Conservation (phyloP, 2,113 vertebrate species). For the Emydura subglobosa region DNA sequence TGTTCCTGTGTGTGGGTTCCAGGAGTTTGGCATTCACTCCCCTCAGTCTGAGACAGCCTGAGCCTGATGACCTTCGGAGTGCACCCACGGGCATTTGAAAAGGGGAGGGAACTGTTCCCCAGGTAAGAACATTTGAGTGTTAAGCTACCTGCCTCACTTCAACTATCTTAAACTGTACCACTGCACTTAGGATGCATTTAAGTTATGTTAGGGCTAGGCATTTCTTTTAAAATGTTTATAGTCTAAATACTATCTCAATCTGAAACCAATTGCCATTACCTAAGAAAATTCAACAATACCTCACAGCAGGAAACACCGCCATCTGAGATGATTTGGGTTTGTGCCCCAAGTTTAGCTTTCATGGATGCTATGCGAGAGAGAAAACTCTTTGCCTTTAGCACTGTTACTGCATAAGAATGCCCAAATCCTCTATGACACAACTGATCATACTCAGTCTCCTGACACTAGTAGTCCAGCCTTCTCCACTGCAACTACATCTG, state of each 20-base stretch:
- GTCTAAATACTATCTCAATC: neutral
- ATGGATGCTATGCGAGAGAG: neutral
- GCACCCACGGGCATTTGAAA: neutral
- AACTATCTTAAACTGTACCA: neutral
- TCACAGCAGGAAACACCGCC: neutral
- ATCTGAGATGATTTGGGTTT: neutral
- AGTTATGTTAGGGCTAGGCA: neutral
- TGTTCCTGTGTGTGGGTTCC: neutral
- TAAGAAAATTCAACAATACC: neutral
- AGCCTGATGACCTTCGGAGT: neutral
- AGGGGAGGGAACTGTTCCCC: neutral
- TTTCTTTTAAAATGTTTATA: neutral
- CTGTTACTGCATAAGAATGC: neutral
- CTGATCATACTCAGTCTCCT: constrained; percentile 6
- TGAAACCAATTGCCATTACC: neutral
- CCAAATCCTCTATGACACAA: constrained; percentile 50
- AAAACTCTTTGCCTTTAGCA: neutral
- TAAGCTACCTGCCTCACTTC: neutral
- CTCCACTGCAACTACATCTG: constrained; percentile 12
- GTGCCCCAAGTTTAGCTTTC: neutral
- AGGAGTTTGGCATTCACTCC: neutral
- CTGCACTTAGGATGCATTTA: neutral
- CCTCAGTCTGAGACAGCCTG: neutral
- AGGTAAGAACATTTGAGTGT: neutral
- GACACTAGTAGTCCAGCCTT: constrained; percentile 42